Conservation (phyloP, 2,113 vertebrate genomes). For the Indri indri region DNA sequence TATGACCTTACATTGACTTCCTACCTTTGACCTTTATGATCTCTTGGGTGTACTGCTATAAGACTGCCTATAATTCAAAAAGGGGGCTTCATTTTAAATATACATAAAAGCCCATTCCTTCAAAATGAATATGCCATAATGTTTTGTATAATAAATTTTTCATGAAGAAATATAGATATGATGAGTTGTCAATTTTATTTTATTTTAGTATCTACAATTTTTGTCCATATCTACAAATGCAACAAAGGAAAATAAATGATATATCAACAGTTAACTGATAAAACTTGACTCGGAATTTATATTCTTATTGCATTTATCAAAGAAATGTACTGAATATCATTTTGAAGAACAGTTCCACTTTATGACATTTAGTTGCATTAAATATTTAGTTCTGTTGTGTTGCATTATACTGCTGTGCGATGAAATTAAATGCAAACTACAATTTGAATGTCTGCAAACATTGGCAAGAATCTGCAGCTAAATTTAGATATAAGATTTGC, state of each 20-base stretch:
- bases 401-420: conserved; percentile 89
- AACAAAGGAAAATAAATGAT: conserved; percentile 80
- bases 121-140: conserved; percentile 75
- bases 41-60: conserved; percentile 58
- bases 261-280: conserved; percentile 83
- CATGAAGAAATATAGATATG: conserved; percentile 79
- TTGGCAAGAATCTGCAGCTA: conserved; percentile 90
- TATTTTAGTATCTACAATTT: conserved; percentile 63
- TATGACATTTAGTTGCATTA: conserved; percentile 87
- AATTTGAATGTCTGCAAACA: conserved; percentile 90
- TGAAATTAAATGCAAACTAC: conserved; percentile 91
- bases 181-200: conserved; percentile 64
- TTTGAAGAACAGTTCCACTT: conserved; percentile 87
- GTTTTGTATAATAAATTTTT: conserved; percentile 81
- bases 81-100: conserved; percentile 67
- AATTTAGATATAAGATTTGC: conserved; percentile 90
- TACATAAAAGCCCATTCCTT: conserved; percentile 59
- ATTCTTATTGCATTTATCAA: conserved; percentile 83
- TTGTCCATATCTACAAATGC: conserved; percentile 79
- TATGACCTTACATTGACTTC: conserved; percentile 86
- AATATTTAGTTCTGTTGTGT: conserved; percentile 90
- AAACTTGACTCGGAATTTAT: conserved; percentile 80
- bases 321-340: conserved; percentile 85
- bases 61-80: conserved; percentile 67
- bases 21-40: conserved; percentile 79